Base-by-base conservation (phyloP, 2,113 vertebrate species). In the Caranx ignobilis region DNA sequence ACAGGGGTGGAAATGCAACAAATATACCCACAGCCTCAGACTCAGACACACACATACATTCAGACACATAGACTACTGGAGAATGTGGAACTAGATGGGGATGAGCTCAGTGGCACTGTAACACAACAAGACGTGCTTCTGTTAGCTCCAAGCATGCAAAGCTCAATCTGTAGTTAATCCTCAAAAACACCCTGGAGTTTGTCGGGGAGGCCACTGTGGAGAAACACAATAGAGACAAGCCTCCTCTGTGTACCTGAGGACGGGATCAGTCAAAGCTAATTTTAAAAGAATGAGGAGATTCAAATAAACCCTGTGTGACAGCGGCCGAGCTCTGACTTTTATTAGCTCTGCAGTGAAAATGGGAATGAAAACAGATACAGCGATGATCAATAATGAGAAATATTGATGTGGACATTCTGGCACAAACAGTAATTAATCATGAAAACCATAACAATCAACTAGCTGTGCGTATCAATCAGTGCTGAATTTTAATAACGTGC, bases 1-100 rank as follows among this genome's bases (percentile, higher is more conserved):
- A 88, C 88, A 84, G 69, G 56, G 21, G 41, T 66, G 37, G 67
- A 82, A 89, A 91, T 88, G 87, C 82, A 81, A 86, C 79, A 90
- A 88, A 87, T 87, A 61, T 41, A 80, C 61, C 82, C 18, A 47
- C 54, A 15, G 69, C 32, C 70, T 45, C 67, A 52, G 4, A 76
- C 19, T 81, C 67, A 71, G 65, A 84, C 48, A 67, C 54, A 32
- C 74, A 75, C 37, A 68, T 32, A 77, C 16, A 77, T 57, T 63
- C 55, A 75, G 76, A 75, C 61, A 60, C n/a, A 73, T 35, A 66
- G 32, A 74, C 34, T 6, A 15, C 55, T 18, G 74, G 39, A 75
- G 62, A 67, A 50, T 15, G 34, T 31, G 41, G 48, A 63, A 47
- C 34, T 62, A 21, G 50, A 81, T 19, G 66, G 21, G 47, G 48